Base-by-base conservation (phyloP, 2,797 vertebrate species). In the Pyrrhura leucotis region DNA sequence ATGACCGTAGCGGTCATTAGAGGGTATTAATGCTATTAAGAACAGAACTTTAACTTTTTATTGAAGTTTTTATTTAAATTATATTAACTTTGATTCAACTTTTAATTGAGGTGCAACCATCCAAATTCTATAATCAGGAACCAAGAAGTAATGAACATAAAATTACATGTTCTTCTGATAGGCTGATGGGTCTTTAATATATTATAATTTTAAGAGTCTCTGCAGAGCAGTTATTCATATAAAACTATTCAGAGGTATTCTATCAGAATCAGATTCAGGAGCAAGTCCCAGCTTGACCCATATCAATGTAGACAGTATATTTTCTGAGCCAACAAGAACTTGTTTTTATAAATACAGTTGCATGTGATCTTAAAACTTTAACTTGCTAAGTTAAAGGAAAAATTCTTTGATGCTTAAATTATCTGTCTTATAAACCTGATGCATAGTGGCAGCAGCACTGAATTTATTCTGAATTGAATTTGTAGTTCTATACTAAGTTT, bases 91-190 rank as follows among this genome's bases (percentile, higher is more conserved):
- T 95, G 97, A 96, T 98, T 98, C 97, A 97, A 97, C 96, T 98
- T 98, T 97, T 98, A 98, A 98, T 97, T 98, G 96, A 98, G 97
- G 97, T 98, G 97, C 97, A 98, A 98, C 97, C 97, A 98, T 98
- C 97, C 97, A 98, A 95, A 98, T 97, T 97, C 96, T 97, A 77
- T 83, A 97, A 84, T 97, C 75, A 33, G 91, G 95, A 91, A 97
- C 96, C 91, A 97, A 95, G 96, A 98, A 96, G 96, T 97, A 97
- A 98, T 98, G 97, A 97, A 98, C 96, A 96, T 98, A 97, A 98
- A 98, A 98, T 97, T 97, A 89, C 97, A 96, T 97, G 96, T 98
- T 97, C 97, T 96, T 96, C 95, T 96, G 95, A 97, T 97, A 97
- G 97, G 94, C 94, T 96, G 97, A 97, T 97, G 85, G 74, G 85